Evolutionary conservation across 2,888 invertebrate species (phyloP).

Genomic region (Selenia dentaria): DNA sequence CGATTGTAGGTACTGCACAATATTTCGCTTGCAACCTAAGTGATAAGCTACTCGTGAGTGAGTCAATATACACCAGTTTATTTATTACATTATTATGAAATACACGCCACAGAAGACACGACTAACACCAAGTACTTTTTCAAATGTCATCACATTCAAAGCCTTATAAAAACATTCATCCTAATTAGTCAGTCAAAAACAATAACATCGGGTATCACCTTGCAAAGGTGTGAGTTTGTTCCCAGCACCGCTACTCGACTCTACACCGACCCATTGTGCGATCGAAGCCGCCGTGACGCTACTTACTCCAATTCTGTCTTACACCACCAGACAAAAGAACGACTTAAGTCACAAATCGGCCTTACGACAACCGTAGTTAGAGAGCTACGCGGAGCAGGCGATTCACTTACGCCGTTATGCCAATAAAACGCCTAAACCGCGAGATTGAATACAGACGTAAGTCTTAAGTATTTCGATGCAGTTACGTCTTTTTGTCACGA

Average conservation of each 20-base stretch:
- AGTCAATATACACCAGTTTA: slow-evolving; percentile 32
- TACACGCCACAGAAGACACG: slow-evolving; percentile 10
- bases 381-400: slow-evolving; percentile 40
- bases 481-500: slow-evolving; percentile 60
- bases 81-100: background rate
- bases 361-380: slow-evolving; percentile 46
- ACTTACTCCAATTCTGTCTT: slow-evolving; percentile 84
- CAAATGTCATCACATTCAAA: slow-evolving; percentile 21
- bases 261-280: slow-evolving; percentile 80
- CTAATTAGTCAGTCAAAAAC: slow-evolving; percentile 76
- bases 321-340: slow-evolving; percentile 54
- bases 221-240: slow-evolving; percentile 75
- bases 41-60: slow-evolving; percentile 27
- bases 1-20: slow-evolving; percentile 34
- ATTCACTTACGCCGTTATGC: slow-evolving; percentile 57
- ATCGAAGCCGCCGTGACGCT: slow-evolving; percentile 82
- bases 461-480: slow-evolving; percentile 44
- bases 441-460: slow-evolving; percentile 57
- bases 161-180: slow-evolving; percentile 50
- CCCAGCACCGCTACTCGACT: slow-evolving; percentile 79
- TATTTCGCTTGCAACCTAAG: slow-evolving; percentile 28
- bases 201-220: slow-evolving; percentile 74
- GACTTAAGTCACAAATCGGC: slow-evolving; percentile 58
- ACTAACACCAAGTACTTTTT: slow-evolving; percentile 11
- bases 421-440: slow-evolving; percentile 28